These are phyloP conservation scores for Hyposmocoma kahamanoa DNA, from an alignment of 1,140 invertebrate species.

Conservation along the genomic window DNA sequence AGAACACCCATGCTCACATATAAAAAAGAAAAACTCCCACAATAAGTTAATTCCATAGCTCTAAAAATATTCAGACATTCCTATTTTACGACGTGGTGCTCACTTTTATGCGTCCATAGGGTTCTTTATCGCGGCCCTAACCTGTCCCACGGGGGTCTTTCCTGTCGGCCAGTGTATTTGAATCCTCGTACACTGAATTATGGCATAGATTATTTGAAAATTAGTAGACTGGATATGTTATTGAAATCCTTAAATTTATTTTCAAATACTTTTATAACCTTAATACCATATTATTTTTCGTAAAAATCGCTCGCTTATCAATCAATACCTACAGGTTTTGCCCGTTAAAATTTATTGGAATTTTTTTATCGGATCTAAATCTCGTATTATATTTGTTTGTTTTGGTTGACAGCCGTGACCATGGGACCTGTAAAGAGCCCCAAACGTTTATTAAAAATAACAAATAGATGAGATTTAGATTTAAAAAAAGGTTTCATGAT, in stretches of 20 bases:
- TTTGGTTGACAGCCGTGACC: too few relatives aligned
- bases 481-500: too few relatives aligned
- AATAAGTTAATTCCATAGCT: too few relatives aligned
- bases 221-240: neutral
- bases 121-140: neutral
- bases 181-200: neutral
- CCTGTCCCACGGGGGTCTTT: neutral
- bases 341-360: neutral
- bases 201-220: neutral
- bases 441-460: too few relatives aligned
- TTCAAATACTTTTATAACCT: neutral
- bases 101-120: neutral
- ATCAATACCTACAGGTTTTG: neutral
- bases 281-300: neutral
- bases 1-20: too few relatives aligned
- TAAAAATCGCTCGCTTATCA: neutral
- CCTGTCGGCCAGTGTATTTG: neutral
- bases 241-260: neutral
- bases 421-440: too few relatives aligned
- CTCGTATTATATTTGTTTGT: too few relatives aligned
- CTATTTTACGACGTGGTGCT: too few relatives aligned
- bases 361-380: neutral
- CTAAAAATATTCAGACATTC: too few relatives aligned
- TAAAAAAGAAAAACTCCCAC: too few relatives aligned
- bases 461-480: too few relatives aligned